Conservation (phyloP, 2,888 invertebrate species). For the Amaurobius ferox region DNA sequence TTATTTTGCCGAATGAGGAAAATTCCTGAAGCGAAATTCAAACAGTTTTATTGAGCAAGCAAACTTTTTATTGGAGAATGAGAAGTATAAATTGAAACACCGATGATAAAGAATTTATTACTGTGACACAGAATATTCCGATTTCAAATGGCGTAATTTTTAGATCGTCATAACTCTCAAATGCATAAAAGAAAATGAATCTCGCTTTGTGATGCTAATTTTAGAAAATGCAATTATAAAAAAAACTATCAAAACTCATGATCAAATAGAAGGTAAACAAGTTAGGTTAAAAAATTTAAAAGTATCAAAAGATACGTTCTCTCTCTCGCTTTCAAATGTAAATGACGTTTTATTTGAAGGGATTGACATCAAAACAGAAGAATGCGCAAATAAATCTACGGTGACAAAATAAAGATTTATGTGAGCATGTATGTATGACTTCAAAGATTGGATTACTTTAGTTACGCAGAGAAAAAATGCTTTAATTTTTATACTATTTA, state of each 20-base stretch:
- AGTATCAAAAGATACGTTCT: too few relatives aligned
- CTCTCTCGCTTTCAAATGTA: too few relatives aligned
- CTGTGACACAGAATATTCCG: conserved; percentile 30
- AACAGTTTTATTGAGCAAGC: conserved; percentile 54
- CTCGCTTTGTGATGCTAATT: not conserved
- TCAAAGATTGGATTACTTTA: too few relatives aligned
- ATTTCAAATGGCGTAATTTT: not conserved
- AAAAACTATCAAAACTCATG: not conserved
- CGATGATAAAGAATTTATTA: conserved; percentile 58
- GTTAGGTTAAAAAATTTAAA: too few relatives aligned
- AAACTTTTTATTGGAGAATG: conserved; percentile 62
- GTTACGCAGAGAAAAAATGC: too few relatives aligned
- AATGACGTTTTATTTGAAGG: too few relatives aligned
- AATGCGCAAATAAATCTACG: too few relatives aligned
- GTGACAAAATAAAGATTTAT: too few relatives aligned
- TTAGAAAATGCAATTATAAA: not conserved
- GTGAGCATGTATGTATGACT: too few relatives aligned
- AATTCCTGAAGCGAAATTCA: conserved; percentile 45
- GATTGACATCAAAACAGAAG: too few relatives aligned
- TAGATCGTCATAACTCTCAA: not conserved
- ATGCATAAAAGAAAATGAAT: not conserved
- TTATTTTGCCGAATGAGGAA: conserved; percentile 63
- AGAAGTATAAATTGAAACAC: conserved; percentile 49
- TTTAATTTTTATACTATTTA: too few relatives aligned
- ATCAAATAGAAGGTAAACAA: too few relatives aligned